These are phyloP conservation scores for Coregonus sp. DNA, from an alignment of 2,797 vertebrate species.

Conservation along the genomic window DNA sequence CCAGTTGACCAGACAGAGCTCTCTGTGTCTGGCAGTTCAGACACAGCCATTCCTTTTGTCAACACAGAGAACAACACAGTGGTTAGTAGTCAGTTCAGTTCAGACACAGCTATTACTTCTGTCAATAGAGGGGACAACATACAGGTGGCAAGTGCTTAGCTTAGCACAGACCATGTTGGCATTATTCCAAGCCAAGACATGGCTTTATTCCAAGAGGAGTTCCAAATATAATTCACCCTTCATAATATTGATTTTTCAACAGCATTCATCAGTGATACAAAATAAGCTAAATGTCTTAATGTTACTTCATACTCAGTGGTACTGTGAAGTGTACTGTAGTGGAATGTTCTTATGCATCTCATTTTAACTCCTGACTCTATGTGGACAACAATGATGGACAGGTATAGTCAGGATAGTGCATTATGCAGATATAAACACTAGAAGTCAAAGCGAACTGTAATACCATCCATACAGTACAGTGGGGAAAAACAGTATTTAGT, in stretches of 20 bases:
- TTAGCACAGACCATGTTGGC: not conserved
- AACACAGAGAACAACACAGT: constrained; percentile 50
- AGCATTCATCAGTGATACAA: not conserved
- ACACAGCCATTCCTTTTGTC: constrained; percentile 96
- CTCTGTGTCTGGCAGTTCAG: constrained; percentile 96
- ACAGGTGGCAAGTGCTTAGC: not conserved
- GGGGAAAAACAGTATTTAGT: too few species aligned
- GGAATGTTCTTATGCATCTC: not conserved
- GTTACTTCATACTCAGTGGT: not conserved
- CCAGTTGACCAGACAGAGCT: constrained; percentile 87
- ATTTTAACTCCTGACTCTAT: not conserved
- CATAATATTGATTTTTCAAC: not conserved
- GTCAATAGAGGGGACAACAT: not conserved
- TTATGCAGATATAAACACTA: not conserved
- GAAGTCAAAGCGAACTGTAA: not conserved
- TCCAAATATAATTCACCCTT: not conserved
- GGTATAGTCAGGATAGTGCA: not conserved
- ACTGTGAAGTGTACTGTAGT: not conserved
- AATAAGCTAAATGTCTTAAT: not conserved
- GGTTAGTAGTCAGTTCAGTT: constrained; percentile 18
- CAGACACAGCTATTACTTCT: not conserved
- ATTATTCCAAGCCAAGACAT: not conserved
- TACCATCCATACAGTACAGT: too few species aligned
- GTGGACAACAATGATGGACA: not conserved
- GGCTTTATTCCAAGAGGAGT: not conserved